Evolutionary conservation across 2,888 invertebrate genomes (phyloP), one percentile per base, ranked within the genome.

Genomic region (Cheilosia pagana): DNA sequence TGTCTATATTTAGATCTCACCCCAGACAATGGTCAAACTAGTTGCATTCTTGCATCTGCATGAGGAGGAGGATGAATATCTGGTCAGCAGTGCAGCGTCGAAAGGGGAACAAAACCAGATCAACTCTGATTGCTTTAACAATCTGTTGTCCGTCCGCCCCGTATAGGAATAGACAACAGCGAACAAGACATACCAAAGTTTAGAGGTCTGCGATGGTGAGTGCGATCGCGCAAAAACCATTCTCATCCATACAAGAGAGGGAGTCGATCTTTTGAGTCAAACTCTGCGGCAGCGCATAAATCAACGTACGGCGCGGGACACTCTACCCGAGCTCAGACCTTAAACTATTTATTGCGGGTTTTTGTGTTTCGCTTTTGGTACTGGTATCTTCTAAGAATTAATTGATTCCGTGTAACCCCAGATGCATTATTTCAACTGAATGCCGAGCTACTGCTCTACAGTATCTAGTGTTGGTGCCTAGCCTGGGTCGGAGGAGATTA

Each of bases 371-470:
- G 59, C 68, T 57, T 68, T 70, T 70, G 53, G 41, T 72, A 35
- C 3, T 12, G 35, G 67, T 78, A 83, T 78, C 78, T 83, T 78
- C 82, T 68, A 52, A 39, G 78, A 83, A 83, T 83, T 83, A 83
- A 83, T 83, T 83, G 82, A 83, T 83, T 83, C 78, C 79, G 78
- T 83, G 82, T 83, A 83, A 83, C 78, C 68, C 78, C 78, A 82
- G 78, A 78, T 78, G 77, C 77, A 82, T 71, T 82, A 78, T 72
- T 82, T 59, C 68, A 43, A 35, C 48, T 57, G 57, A 43, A 50
- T 50, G 48, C 14, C 53, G 53, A 62, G 63, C 70, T 68, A 39
- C 53, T 68, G 31, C 43, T 16, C 31, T 45, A 10, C 53, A 16
- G 43, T 41, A 35, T n/a, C 25, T 0, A 7, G n/a, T 23, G 6